Base-by-base conservation (phyloP, 2,888 invertebrate genomes). In the Drosophila macrospina region DNA sequence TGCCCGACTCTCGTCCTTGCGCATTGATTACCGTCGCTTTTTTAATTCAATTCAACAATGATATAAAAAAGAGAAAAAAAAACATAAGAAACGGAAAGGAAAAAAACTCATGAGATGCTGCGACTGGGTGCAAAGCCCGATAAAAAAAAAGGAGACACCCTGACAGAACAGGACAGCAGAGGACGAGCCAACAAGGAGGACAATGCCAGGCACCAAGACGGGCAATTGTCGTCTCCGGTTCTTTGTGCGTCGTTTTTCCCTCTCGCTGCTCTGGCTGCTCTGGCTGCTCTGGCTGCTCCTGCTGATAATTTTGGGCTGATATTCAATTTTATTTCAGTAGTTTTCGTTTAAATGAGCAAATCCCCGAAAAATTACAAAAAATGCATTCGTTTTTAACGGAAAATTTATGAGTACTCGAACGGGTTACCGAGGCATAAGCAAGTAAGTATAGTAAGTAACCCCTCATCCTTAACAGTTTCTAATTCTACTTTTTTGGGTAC, bases 11-110 rank as follows among this genome's bases (percentile, higher is more conserved):
- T 67, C 60, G 69, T 79, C 75, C 80, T 75, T 83, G 83, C 80
- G 86, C 85, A 84, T 86, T 85, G 85, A 85, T 85, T 86, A 84
- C 85, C 82, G 77, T 83, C 86, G 83, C 83, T 84, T 84, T 86
- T 85, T 86, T 86, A 85, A 85, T 86, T 86, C 86, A 85, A 85
- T 86, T 86, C 86, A 86, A 86, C 82, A 80, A 84, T 74, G 78
- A 76, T 73, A 73, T 74, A 84, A 74, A 78, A 55, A 37, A 30
- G 26, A 28, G 52, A n/a, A 62, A 62, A 55, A 37, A 30, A 32
- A 28, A 55, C 41, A 37, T 44, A 62, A 48, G 54, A 65, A 73
- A 32, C 20, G 57, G 39, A 37, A 51, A 62, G 50, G 54, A 65
- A 73, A 57, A 62, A 16, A 28, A 62, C 34, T 24, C 15, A 20